Conservation (phyloP, 2,888 invertebrate genomes). For the Drosophila subquinaria region DNA sequence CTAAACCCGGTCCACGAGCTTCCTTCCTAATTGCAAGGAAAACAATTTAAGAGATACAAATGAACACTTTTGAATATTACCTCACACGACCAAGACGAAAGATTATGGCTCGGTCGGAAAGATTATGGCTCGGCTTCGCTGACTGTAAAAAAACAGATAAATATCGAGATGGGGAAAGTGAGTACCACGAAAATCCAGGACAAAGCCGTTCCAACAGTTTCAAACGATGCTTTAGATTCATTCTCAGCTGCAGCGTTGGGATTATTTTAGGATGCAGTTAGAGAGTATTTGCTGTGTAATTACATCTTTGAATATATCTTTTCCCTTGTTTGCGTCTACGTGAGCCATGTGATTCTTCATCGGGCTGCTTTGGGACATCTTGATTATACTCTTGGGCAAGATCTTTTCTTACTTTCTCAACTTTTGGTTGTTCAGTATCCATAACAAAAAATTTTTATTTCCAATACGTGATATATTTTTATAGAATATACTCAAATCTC, state of each 20-base stretch:
- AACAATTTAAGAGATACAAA: background rate
- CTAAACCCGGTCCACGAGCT: slow-evolving; percentile 87
- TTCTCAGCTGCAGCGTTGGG: slow-evolving; percentile 41
- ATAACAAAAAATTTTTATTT: slow-evolving; percentile 8
- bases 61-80: slow-evolving; percentile 44
- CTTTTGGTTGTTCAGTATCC: background rate
- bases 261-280: no score
- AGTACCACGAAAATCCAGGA: slow-evolving; percentile 49
- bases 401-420: background rate
- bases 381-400: background rate
- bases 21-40: slow-evolving; percentile 69
- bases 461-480: background rate
- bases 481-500: background rate
- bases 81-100: slow-evolving; percentile 87
- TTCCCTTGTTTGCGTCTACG: slow-evolving; percentile 16
- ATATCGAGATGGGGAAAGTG: slow-evolving; percentile 76
- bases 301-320: slow-evolving; percentile 59
- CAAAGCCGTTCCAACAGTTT: slow-evolving; percentile 22
- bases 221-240: slow-evolving; percentile 32
- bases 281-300: rapidly evolving
- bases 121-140: slow-evolving; percentile 88
- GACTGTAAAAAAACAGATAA: slow-evolving; percentile 83
- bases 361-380: background rate
- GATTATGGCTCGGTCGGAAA: slow-evolving; percentile 88
- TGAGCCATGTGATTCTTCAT: background rate